Evolutionary conservation across 2,888 invertebrate species (phyloP), one percentile per base, ranked within the genome.

Genomic region (Chloromyia formosa): DNA sequence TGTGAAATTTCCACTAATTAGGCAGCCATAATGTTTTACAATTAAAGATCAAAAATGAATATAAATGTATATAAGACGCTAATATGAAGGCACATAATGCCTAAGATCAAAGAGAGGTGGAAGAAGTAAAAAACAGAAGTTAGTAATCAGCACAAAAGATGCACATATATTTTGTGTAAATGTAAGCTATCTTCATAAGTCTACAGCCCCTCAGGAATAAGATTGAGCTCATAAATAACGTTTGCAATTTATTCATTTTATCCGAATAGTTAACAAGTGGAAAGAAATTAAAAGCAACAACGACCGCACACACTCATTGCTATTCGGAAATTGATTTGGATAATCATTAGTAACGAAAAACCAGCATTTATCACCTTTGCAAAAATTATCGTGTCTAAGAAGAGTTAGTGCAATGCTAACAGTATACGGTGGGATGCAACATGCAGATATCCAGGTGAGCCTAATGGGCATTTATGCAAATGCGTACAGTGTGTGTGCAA

Each of bases 301-400:
- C 23, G 22, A 22, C 16, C 35, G 61, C 5, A 3, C n/a, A 20
- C 49, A 35, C 22, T 20, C 20, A 58, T 16, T 61, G 61, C 10
- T 27, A 14, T 49, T 49, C 49, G 20, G 53, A 35, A 64, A 64
- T 68, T 53, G 53, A 49, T 68, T 68, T 49, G 45, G 23, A 49
- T 68, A 23, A 49, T 68, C 53, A 68, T 53, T 22, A 61, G 61
- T 5, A 64, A 64, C 20, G 20, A 68, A 49, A 68, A 4, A 22
- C 66, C 22, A 49, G 53, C 49, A 68, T 68, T 68, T 68, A 68
- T 23, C 66, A 68, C 66, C 66, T 68, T 68, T 68, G n/a, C 14
- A 61, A 61, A 68, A 49, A 20, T 45, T n/a, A 35, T 35, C 27
- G 27, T 35, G 27, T 35, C 27, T 4, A 35, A 35, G 27, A 35